Evolutionary conservation across 1,140 invertebrate genomes (phyloP).

Genomic region (Cotesia chilonis): DNA sequence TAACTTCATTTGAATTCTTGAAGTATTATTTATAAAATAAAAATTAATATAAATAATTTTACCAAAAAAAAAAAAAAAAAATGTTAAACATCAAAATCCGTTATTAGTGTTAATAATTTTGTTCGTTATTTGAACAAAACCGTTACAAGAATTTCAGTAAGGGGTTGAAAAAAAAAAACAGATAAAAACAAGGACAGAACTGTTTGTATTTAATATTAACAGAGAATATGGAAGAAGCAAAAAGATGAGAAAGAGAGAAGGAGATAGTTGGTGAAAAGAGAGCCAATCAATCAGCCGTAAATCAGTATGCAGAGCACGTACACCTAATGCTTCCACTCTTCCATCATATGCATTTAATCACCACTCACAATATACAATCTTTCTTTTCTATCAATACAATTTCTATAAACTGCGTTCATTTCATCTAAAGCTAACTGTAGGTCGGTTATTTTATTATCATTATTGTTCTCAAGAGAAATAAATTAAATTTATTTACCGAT

Average conservation of each 20-base stretch:
- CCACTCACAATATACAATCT: conserved; percentile 34
- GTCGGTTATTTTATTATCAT: no score
- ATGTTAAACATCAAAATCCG: no score
- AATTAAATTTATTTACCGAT: background rate
- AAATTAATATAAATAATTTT: no score
- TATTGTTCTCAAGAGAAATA: no score
- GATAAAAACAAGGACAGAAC: background rate
- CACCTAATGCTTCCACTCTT: conserved; percentile 66
- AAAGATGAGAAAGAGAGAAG: background rate
- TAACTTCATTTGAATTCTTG: no score
- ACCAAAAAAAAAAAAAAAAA: no score
- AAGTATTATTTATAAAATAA: no score
- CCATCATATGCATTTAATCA: conserved; percentile 67
- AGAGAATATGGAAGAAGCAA: background rate
- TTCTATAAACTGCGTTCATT: background rate
- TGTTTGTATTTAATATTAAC: background rate
- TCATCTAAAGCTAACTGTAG: background rate
- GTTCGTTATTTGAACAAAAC: conserved; percentile 19
- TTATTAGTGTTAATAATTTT: no score
- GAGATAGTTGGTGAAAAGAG: conserved; percentile 57
- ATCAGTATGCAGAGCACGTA: conserved; percentile 67
- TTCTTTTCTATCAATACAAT: background rate
- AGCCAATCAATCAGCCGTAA: conserved; percentile 66
- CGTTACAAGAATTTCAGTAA: background rate
- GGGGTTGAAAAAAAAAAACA: background rate